phyloP scores from a whole-genome alignment of 2,797 vertebrate genomes.

The Etheostoma perlongum region DNA sequence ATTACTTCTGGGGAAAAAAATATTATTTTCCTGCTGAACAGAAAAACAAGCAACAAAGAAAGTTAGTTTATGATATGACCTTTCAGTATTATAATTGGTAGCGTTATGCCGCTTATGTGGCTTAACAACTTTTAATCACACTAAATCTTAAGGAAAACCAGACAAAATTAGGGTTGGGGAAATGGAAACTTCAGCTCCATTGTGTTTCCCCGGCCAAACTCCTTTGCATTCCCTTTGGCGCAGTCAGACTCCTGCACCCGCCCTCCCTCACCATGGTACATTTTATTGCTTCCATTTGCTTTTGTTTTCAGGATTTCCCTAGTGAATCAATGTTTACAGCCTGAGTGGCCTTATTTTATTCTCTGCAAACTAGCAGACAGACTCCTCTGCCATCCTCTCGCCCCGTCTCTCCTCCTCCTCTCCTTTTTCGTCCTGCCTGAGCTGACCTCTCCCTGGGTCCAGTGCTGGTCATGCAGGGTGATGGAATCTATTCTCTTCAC shows the following conservation, averaged over 20 bases:
- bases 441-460: conserved; percentile 5
- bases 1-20: neutral
- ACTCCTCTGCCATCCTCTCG: conserved; percentile 42
- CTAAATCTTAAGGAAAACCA: conserved; percentile 1
- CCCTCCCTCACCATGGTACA: conserved; percentile 16
- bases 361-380: conserved; percentile 31
- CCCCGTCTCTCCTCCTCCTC: conserved; percentile 2
- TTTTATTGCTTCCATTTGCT: conserved; percentile 75
- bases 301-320: conserved; percentile 71
- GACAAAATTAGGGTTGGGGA: neutral
- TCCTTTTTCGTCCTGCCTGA: neutral
- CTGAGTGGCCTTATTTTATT: conserved; percentile 67
- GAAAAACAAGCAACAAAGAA: neutral
- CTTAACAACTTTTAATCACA: conserved; percentile 6
- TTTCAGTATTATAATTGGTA: conserved; percentile 10
- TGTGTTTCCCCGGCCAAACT: conserved; percentile 12
- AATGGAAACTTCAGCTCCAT: conserved; percentile 44
- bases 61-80: conserved; percentile 10
- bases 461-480: conserved; percentile 14
- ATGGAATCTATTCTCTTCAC: conserved; percentile 10
- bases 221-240: conserved; percentile 50
- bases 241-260: conserved; percentile 14
- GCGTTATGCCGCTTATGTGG: conserved; percentile 4
- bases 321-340: conserved; percentile 65
- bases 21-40: neutral